phyloP scores from a whole-genome alignment of 1,140 invertebrate genomes.

The Sesamia nonagrioides region DNA sequence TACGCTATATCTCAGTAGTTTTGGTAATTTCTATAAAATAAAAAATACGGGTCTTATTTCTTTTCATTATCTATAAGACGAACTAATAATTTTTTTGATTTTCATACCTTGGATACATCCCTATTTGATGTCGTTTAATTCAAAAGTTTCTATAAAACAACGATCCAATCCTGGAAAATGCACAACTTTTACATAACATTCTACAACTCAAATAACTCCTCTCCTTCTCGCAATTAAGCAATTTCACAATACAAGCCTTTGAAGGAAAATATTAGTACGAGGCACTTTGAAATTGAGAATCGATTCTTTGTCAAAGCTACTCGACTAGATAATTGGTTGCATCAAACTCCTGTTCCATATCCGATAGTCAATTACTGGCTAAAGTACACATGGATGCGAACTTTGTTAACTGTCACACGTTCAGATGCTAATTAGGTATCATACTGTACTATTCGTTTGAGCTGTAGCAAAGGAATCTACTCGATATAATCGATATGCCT shows the following conservation, averaged over 20 bases:
- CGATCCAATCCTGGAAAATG: no score
- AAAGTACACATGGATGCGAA: constrained; percentile 13
- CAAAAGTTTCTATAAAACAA: no score
- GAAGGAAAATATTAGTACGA: neutral
- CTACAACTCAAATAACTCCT: neutral
- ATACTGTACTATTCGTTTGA: constrained; percentile 9
- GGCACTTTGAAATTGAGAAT: neutral
- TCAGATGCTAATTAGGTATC: constrained; percentile 17
- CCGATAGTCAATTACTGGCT: neutral
- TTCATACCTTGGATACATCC: no score
- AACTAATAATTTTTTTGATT: no score
- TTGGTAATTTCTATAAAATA: no score
- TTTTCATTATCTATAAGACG: no score
- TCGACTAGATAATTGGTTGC: constrained; percentile 6
- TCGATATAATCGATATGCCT: neutral
- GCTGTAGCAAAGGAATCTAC: neutral
- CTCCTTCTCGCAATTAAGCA: neutral
- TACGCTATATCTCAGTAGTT: no score
- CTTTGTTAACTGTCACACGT: constrained; percentile 21
- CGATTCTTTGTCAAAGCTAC: constrained; percentile 20
- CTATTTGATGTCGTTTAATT: no score
- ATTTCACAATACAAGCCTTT: neutral
- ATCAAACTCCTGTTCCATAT: neutral
- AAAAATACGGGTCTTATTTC: no score
- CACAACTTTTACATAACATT: no score